Evolutionary conservation across 1,140 invertebrate species (phyloP), one percentile per base, ranked within the genome.

Genomic region (Drosophila arizonae): DNA sequence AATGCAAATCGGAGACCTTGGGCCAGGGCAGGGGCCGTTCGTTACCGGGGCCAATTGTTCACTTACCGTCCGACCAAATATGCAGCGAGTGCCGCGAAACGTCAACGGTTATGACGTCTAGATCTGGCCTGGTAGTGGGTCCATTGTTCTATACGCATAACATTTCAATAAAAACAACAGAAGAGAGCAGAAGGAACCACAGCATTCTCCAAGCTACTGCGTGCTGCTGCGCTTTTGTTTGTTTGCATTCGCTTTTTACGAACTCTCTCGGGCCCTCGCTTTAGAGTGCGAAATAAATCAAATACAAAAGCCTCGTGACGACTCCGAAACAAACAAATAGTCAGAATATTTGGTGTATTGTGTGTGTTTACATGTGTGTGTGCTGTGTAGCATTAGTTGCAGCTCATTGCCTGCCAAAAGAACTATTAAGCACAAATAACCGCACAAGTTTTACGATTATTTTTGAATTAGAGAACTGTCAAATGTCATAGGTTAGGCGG

Each of bases 191-290:
- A n/a, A 46, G 41, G 57, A 13, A 11, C 28, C 1, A 33, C 28
- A 48, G 41, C 30, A 11, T n/a, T 46, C 43, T 30, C n/a, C 33
- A 33, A 30, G 45, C 48, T 6, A n/a, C 48, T 15, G 24, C 10
- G 24, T 50, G 43, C 71, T 73, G 81, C 81, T 85, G 81, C 81
- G 81, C 81, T 85, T 85, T 85, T 85, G 81, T 85, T 85, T 85
- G 82, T 78, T 67, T 68, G 60, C 67, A 69, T 73, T 75, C 57
- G 64, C 3, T 71, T 61, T 56, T 45, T 55, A 26, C 43, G 45
- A n/a, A 17, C 39, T 51, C 51, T 55, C 51, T 54, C 45, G 26
- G 30, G 43, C 52, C 43, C 39, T 51, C 30, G 67, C 61, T 56
- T 45, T 60, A 36, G 48, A 46, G 70, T 66, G 63, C 61, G 66